A percentile compares a stretch with the other conserved stretches of the same genome.
Evolutionary conservation across 2,797 vertebrate genomes (phyloP).

Genomic region (Acanthis flammea): DNA sequence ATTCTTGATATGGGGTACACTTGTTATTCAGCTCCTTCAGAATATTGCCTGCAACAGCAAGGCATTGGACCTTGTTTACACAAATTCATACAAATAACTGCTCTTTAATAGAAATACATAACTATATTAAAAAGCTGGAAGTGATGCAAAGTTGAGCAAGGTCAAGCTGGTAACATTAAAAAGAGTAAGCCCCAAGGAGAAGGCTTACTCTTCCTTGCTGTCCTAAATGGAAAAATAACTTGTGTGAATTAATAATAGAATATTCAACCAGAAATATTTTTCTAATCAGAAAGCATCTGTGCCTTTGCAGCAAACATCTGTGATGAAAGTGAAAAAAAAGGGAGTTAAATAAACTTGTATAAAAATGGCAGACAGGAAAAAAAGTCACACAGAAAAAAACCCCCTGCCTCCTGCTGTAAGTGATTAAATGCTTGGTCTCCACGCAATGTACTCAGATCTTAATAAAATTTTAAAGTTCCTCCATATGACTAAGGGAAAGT

Average conservation of each 20-base stretch:
- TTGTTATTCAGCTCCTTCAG: background rate
- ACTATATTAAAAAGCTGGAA: background rate
- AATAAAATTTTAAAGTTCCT: conserved; percentile 17
- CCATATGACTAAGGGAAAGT: conserved; percentile 1
- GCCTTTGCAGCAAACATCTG: background rate
- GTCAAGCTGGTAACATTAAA: background rate
- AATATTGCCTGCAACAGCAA: background rate
- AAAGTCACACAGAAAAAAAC: background rate
- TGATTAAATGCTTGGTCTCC: conserved; percentile 29
- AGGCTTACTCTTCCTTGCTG: background rate
- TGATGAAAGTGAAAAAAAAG: background rate
- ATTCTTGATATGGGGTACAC: background rate
- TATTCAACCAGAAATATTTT: background rate
- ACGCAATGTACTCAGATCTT: background rate
- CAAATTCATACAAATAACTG: background rate
- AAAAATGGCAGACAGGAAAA: background rate
- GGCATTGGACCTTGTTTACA: background rate
- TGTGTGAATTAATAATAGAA: background rate
- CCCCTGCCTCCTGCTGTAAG: background rate
- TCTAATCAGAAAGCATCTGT: conserved; percentile 6
- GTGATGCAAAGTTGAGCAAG: background rate
- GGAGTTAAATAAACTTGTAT: conserved; percentile 5
- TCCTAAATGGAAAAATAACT: background rate
- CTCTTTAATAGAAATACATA: background rate
- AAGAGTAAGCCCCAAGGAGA: background rate